Conservation (phyloP, 2,888 invertebrate genomes). For the Meghimatium bilineatum region DNA sequence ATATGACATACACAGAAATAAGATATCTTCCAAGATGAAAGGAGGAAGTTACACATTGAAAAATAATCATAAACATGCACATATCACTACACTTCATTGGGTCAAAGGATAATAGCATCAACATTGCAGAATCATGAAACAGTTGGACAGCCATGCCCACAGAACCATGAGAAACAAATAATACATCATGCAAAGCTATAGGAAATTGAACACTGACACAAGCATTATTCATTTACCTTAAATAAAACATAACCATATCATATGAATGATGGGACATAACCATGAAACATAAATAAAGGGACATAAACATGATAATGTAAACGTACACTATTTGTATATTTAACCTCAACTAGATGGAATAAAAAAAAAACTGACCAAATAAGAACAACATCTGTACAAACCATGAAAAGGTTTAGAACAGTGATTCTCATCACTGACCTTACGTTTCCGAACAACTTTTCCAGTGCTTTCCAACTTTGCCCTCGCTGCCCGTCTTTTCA, state of each 20-base stretch:
- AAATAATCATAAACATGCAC: no score
- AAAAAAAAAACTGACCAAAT: not conserved
- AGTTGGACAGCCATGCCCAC: no score
- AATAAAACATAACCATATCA: not conserved
- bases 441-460: slow-evolving; percentile 96
- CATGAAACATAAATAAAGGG: not conserved
- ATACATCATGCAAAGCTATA: slow-evolving; percentile 1
- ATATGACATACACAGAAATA: no score
- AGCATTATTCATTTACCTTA: not conserved
- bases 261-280: not conserved
- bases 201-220: not conserved
- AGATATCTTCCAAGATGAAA: no score
- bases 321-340: not conserved
- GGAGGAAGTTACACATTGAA: no score
- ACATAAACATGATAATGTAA: not conserved
- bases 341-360: not conserved
- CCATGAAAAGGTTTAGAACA: slow-evolving; percentile 48
- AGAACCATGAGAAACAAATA: not conserved
- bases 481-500: slow-evolving; percentile 94
- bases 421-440: slow-evolving; percentile 80
- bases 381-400: slow-evolving; percentile 47
- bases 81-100: not conserved
- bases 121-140: no score
- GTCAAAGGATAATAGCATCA: no score
- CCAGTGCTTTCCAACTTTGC: slow-evolving; percentile 96